Evolutionary conservation across 2,888 invertebrate species (phyloP).

Genomic region (Entomobrya proxima): DNA sequence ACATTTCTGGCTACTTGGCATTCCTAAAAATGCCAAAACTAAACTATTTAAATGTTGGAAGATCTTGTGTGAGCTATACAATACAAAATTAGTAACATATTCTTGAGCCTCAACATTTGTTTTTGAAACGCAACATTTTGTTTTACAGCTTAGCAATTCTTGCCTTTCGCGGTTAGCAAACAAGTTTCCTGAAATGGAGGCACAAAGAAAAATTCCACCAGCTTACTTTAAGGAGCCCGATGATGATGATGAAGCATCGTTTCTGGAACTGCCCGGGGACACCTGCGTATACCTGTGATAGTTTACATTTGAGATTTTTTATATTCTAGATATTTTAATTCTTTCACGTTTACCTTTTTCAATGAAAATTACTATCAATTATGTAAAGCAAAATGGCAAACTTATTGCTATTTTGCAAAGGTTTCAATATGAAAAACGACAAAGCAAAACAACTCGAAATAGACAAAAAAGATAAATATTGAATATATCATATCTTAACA

Average conservation of each 20-base stretch:
- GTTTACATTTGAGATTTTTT: neutral
- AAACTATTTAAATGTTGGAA: constrained; percentile 55
- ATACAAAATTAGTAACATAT: neutral
- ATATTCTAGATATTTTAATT: no score
- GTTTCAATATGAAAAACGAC: no score
- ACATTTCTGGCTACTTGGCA: constrained; percentile 64
- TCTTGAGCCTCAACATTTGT: neutral
- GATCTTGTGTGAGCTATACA: constrained; percentile 57
- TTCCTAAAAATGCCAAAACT: constrained; percentile 60
- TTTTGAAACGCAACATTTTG: neutral
- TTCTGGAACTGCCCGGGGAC: constrained; percentile 53
- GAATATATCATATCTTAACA: no score
- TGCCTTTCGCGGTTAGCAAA: constrained; percentile 50
- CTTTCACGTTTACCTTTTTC: no score
- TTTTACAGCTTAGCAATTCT: constrained; percentile 46
- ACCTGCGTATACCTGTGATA: constrained; percentile 64
- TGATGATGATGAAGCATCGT: constrained; percentile 50
- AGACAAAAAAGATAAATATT: no score
- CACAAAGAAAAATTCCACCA: constrained; percentile 31
- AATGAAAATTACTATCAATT: no score
- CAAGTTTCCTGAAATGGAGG: constrained; percentile 63
- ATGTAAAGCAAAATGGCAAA: no score
- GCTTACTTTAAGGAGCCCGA: constrained; percentile 48
- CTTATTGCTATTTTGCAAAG: no score
- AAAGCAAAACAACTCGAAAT: no score